Percentiles rank a stretch among this genome's conserved stretches.
These are phyloP conservation scores for Muscidifurax raptorellus DNA, from an alignment of 1,140 invertebrate species.

Conservation along the genomic window DNA sequence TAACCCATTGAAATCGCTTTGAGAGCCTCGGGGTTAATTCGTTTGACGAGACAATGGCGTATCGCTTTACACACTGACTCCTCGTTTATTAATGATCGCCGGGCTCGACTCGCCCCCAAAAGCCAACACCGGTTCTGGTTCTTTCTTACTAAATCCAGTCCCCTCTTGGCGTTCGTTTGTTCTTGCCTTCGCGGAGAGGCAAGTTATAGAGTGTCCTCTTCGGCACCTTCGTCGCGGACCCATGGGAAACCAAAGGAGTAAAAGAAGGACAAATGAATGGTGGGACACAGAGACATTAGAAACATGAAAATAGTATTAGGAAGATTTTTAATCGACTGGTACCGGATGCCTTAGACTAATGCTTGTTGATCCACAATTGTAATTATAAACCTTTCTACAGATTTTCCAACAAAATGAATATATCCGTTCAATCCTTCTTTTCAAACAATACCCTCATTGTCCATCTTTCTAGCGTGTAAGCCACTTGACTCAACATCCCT, in stretches of 20 bases:
- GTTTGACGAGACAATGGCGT: slow-evolving; percentile 66
- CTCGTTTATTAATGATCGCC: slow-evolving; percentile 70
- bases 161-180: slow-evolving; percentile 1
- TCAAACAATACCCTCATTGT: not conserved
- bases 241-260: not conserved
- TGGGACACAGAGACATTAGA: not conserved
- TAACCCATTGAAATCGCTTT: slow-evolving; percentile 21
- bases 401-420: no score
- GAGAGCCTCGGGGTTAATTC: slow-evolving; percentile 52
- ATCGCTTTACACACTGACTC: slow-evolving; percentile 66
- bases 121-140: slow-evolving; percentile 54
- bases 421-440: no score
- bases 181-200: not conserved
- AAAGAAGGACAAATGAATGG: not conserved
- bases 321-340: not conserved
- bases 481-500: not conserved
- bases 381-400: no score
- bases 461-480: not conserved
- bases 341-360: not conserved
- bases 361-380: no score
- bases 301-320: not conserved
- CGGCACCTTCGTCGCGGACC: not conserved
- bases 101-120: slow-evolving; percentile 46
- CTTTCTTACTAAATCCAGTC: not conserved
- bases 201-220: not conserved